Conservation (phyloP, 1,140 invertebrate genomes). For the Drosophila ironensis region DNA sequence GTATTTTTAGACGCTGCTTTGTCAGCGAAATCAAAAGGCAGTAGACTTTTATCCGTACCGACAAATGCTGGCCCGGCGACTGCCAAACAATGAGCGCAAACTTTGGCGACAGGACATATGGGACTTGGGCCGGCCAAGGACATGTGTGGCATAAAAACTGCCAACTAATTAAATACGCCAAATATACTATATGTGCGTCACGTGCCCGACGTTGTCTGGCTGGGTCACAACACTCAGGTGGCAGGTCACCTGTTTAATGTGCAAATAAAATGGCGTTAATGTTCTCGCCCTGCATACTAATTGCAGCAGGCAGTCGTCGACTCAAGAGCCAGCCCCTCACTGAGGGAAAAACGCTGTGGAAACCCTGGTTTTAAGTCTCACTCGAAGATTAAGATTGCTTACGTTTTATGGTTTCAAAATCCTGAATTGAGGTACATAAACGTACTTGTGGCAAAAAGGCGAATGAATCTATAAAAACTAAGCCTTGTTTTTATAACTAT, state of each 20-base stretch:
- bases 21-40: conserved; percentile 19
- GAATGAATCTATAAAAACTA: no score
- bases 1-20: conserved; percentile 23
- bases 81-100: conserved; percentile 37
- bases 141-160: conserved; percentile 59
- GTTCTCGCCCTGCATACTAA: conserved; percentile 67
- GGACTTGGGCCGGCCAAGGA: background rate
- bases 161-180: conserved; percentile 67
- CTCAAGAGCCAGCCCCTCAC: background rate
- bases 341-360: background rate
- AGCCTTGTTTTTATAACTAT: no score
- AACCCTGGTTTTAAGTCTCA: no score
- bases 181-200: conserved; percentile 63
- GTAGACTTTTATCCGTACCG: conserved; percentile 20
- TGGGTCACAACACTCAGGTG: conserved; percentile 22
- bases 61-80: conserved; percentile 15
- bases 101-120: conserved; percentile 17
- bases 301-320: conserved; percentile 44
- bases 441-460: no score
- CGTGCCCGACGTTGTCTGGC: conserved; percentile 42
- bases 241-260: conserved; percentile 66
- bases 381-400: no score
- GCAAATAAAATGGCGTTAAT: conserved; percentile 70
- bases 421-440: no score
- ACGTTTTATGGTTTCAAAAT: no score